Evolutionary conservation across 2,888 invertebrate genomes (phyloP).

Genomic region (Therioaphis trifolii): DNA sequence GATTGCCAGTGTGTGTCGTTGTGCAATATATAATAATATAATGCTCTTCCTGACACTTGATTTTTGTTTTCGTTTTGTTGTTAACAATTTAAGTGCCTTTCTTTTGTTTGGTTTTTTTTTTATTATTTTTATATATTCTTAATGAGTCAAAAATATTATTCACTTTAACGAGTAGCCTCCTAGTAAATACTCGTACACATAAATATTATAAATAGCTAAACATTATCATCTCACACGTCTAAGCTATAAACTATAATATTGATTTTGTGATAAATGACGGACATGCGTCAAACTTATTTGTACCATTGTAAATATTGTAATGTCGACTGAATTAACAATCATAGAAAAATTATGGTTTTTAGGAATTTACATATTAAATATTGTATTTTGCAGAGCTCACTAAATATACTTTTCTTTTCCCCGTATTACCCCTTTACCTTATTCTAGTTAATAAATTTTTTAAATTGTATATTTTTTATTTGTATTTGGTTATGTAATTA

Average conservation of each 20-base stretch:
- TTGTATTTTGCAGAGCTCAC: constrained; percentile 60
- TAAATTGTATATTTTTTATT: constrained; percentile 59
- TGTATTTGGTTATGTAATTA: constrained; percentile 62
- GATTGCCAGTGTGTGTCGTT: constrained; percentile 54
- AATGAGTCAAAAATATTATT: constrained; percentile 57
- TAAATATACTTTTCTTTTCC: constrained; percentile 38
- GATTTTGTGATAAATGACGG: constrained; percentile 61
- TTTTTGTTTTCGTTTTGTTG: constrained; percentile 61
- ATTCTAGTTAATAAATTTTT: constrained; percentile 54
- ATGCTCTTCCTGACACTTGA: constrained; percentile 61
- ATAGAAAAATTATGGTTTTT: constrained; percentile 61
- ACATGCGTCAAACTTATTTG: constrained; percentile 47
- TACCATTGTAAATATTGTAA: constrained; percentile 63
- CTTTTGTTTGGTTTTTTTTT: constrained; percentile 58
- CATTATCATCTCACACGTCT: constrained; percentile 42
- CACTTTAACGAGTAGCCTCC: constrained; percentile 61
- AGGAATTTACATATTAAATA: constrained; percentile 57
- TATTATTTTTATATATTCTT: constrained; percentile 61
- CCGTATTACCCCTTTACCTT: constrained; percentile 32
- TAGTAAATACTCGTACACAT: constrained; percentile 61
- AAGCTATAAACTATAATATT: constrained; percentile 61
- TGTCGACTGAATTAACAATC: constrained; percentile 62
- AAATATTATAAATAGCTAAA: constrained; percentile 60
- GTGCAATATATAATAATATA: constrained; percentile 58
- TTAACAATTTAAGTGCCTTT: constrained; percentile 63